phyloP scores from a whole-genome alignment of 2,113 vertebrate genomes.

The Orthochromis indermauri region DNA sequence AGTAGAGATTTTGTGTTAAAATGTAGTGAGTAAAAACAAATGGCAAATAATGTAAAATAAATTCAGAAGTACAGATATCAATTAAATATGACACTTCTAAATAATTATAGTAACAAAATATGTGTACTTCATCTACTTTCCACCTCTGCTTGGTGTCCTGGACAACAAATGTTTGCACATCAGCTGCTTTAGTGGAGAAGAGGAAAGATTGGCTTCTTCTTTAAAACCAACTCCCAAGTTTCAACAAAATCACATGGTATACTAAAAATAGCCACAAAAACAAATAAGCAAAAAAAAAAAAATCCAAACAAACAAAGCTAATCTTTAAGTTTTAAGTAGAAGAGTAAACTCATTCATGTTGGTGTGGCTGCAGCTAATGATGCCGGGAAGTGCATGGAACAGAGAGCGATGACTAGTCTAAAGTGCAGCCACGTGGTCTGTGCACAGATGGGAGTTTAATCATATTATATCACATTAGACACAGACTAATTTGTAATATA shows the following conservation, averaged over 20 bases:
- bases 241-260: neutral
- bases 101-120: neutral
- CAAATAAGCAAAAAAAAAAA: neutral
- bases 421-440: neutral
- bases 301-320: neutral
- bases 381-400: neutral
- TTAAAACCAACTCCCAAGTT: neutral
- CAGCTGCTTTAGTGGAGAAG: neutral
- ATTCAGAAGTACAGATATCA: neutral
- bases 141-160: neutral
- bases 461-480: neutral
- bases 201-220: neutral
- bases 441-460: neutral
- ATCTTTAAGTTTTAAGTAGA: neutral
- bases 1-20: neutral
- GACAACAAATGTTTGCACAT: neutral
- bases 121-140: neutral
- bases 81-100: neutral
- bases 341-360: neutral
- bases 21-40: neutral
- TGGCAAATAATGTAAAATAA: neutral
- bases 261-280: neutral
- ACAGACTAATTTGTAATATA: neutral
- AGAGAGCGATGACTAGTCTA: neutral
- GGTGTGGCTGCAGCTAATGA: neutral